Evolutionary conservation across 2,888 invertebrate species (phyloP).

Genomic region (Polyommatus iphigenia): DNA sequence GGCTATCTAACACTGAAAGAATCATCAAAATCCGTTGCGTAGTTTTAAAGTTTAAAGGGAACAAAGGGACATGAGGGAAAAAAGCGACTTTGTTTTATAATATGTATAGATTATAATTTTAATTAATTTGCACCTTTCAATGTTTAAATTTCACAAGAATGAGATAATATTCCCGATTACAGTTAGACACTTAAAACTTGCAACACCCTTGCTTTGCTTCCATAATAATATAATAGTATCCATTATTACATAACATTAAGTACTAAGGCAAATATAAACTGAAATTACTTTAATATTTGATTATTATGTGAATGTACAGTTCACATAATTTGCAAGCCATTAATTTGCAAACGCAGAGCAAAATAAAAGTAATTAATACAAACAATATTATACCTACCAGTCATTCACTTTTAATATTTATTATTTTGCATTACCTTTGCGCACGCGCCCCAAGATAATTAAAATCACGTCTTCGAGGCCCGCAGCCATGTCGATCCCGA

Average conservation of each 20-base stretch:
- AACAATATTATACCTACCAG: background rate
- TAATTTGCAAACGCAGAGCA: background rate
- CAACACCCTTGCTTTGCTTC: background rate
- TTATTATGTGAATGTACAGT: background rate
- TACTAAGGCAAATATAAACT: background rate
- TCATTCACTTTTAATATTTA: background rate
- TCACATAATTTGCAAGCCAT: background rate
- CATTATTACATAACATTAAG: background rate
- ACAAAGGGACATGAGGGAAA: no score
- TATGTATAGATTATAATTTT: no score
- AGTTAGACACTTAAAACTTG: background rate
- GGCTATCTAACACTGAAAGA: no score
- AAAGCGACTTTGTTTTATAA: no score
- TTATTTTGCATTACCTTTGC: background rate
- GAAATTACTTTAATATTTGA: background rate
- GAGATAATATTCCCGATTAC: background rate
- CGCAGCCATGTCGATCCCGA: conserved; percentile 3
- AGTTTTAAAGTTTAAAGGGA: no score
- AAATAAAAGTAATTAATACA: background rate
- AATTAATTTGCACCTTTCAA: no score
- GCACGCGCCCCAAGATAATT: background rate
- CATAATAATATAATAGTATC: background rate
- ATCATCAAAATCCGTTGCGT: no score
- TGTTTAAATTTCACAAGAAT: background rate
- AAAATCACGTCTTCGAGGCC: conserved; percentile 13